These are phyloP conservation scores for Leptodactylus fuscus DNA, from an alignment of 2,113 vertebrate species.

Conservation along the genomic window DNA sequence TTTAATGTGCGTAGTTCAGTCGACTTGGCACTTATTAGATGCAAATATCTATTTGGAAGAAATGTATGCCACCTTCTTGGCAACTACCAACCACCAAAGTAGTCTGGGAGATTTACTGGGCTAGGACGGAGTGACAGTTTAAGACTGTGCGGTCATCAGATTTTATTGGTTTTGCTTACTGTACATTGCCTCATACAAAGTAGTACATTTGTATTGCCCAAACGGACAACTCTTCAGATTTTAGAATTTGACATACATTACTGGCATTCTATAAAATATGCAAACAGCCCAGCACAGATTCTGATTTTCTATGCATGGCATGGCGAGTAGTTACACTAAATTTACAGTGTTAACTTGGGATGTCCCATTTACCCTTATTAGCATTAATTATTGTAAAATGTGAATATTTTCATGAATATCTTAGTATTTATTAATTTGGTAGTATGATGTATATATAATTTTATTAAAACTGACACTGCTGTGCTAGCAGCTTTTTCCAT, in stretches of 20 bases:
- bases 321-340: not conserved
- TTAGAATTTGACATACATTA: slow-evolving; percentile 15
- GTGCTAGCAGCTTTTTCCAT: no score
- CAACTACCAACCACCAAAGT: slow-evolving; percentile 26
- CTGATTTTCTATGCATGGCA: slow-evolving; percentile 55
- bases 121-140: slow-evolving; percentile 31
- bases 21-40: slow-evolving; percentile 50
- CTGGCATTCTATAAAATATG: slow-evolving; percentile 32
- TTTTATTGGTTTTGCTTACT: slow-evolving; percentile 28
- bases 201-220: slow-evolving; percentile 1
- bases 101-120: slow-evolving; percentile 21
- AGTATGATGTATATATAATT: no score
- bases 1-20: slow-evolving; percentile 51
- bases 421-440: no score
- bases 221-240: slow-evolving; percentile 5
- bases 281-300: not conserved
- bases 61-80: slow-evolving; percentile 48
- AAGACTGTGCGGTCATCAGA: slow-evolving; percentile 32
- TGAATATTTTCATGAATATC: no score
- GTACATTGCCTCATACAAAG: slow-evolving; percentile 18
- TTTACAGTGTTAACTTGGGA: not conserved
- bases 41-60: slow-evolving; percentile 43
- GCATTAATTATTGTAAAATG: no score
- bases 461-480: no score
- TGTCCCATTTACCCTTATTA: no score